Evolutionary conservation across 2,888 invertebrate genomes (phyloP).

Genomic region (Drosophila macrospina): DNA sequence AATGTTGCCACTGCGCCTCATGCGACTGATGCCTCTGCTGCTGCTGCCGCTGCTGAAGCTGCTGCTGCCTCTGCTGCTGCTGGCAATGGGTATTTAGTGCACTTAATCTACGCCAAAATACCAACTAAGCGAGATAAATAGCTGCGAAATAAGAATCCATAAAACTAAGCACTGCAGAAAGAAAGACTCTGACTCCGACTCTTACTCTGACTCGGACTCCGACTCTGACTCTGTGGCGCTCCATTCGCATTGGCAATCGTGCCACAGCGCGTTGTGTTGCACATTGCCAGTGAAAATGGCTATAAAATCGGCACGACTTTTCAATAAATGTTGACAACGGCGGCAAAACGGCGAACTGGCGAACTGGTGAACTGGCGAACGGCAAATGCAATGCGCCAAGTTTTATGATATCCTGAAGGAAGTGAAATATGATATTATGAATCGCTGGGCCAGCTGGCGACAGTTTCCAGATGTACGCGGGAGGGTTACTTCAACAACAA

Average conservation of each 20-base stretch:
- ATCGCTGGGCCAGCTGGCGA: constrained; percentile 76
- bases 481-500: constrained; percentile 32
- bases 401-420: constrained; percentile 85
- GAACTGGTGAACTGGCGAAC: constrained; percentile 36
- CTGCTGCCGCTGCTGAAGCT: constrained; percentile 41
- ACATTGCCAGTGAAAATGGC: constrained; percentile 70
- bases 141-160: constrained; percentile 83
- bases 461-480: constrained; percentile 68
- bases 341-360: constrained; percentile 1
- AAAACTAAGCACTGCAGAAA: constrained; percentile 66
- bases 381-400: constrained; percentile 76
- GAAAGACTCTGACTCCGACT: constrained; percentile 18
- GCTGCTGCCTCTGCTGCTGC: constrained; percentile 35
- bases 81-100: constrained; percentile 79
- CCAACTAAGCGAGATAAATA: constrained; percentile 83
- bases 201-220: constrained; percentile 4
- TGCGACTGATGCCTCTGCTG: constrained; percentile 13
- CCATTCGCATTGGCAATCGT: constrained; percentile 29
- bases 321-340: constrained; percentile 86
- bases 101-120: constrained; percentile 84
- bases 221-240: constrained; percentile 41
- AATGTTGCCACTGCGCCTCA: constrained; percentile 30
- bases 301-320: constrained; percentile 85
- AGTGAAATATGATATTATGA: constrained; percentile 85
- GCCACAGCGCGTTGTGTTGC: constrained; percentile 38